Conservation (phyloP, 1,140 invertebrate species). For the Bicyclus anynana region DNA sequence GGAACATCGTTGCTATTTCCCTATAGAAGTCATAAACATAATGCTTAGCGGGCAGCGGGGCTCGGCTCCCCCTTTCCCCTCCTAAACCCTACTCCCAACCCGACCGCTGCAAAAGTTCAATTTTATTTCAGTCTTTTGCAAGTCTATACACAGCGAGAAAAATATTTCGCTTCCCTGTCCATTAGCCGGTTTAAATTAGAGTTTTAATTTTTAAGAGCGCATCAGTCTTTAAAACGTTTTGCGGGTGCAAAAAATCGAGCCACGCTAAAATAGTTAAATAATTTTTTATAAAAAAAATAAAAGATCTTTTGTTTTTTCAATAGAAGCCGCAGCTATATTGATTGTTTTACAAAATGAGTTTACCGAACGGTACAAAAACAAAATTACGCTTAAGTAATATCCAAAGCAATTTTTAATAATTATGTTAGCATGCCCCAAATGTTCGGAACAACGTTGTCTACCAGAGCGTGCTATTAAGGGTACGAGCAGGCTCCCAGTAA, state of each 20-base stretch:
- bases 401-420: conserved; percentile 74
- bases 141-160: conserved; percentile 43
- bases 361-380: conserved; percentile 34
- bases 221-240: conserved; percentile 38
- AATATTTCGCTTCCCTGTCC: conserved; percentile 55
- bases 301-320: neutral
- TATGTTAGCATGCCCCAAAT: conserved; percentile 53
- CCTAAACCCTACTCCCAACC: conserved; percentile 24
- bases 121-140: conserved; percentile 59
- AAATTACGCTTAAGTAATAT: conserved; percentile 43
- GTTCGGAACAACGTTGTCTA: conserved; percentile 50
- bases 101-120: conserved; percentile 47
- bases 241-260: conserved; percentile 15
- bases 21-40: conserved; percentile 74
- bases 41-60: conserved; percentile 42
- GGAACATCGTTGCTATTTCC: conserved; percentile 66
- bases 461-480: conserved; percentile 61
- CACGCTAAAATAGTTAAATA: conserved; percentile 7
- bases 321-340: neutral
- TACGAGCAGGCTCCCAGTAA: conserved; percentile 53
- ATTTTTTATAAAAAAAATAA: neutral
- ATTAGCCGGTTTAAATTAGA: conserved; percentile 62
- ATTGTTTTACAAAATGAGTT: conserved; percentile 16
- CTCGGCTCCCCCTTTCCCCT: conserved; percentile 15
- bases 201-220: conserved; percentile 58